Conservation (phyloP, 2,797 vertebrate genomes). For the Danio tinwini region DNA sequence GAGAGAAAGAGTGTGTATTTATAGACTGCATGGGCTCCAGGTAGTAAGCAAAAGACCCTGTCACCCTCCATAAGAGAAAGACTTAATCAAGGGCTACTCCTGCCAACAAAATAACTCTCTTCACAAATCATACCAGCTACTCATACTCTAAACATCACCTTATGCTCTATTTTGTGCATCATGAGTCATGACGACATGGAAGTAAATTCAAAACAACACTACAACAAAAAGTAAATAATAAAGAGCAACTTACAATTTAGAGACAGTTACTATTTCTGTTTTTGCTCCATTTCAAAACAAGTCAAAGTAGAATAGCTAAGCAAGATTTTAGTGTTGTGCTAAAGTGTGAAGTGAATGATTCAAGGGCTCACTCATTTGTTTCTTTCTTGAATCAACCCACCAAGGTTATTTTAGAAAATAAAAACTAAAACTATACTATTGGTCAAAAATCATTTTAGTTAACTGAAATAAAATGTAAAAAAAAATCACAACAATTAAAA, state of each 20-base stretch:
- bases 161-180: conserved; percentile 4
- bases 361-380: neutral
- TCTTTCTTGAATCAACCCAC: neutral
- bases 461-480: too few relatives aligned
- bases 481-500: too few relatives aligned
- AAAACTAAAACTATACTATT: too few relatives aligned
- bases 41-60: conserved; percentile 3
- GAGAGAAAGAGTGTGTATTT: conserved; percentile 1
- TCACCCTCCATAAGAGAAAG: conserved; percentile 51
- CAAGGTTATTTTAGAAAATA: too few relatives aligned
- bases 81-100: conserved; percentile 38
- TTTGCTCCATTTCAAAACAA: neutral
- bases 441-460: too few relatives aligned
- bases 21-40: conserved; percentile 17
- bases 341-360: neutral
- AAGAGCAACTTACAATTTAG: neutral
- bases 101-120: conserved; percentile 37
- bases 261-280: neutral
- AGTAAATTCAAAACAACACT: neutral
- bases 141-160: neutral
- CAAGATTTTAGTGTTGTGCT: too few relatives aligned
- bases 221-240: neutral
- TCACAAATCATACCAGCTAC: conserved; percentile 39
- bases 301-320: neutral
- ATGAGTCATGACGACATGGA: neutral